Base-by-base conservation (phyloP, 1,140 invertebrate genomes). In the Camponotus floridanus region DNA sequence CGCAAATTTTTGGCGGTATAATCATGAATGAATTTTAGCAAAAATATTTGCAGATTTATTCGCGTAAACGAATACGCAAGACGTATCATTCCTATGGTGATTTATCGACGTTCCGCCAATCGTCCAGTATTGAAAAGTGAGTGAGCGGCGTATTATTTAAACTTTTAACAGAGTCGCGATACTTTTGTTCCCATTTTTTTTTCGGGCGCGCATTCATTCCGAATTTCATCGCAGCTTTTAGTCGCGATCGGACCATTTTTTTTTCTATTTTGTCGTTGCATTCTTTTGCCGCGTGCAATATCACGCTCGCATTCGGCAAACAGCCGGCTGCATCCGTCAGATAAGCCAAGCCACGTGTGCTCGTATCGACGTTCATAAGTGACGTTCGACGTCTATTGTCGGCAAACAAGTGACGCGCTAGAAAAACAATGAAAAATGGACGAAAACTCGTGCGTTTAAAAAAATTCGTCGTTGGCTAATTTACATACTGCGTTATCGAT, bases 301-400 rank as follows among this genome's bases (percentile, higher is more conserved):
- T 83, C 79, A 62, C 55, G 79, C 68, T 74, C 55, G 68, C 48
- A 74, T 73, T 83, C 68, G 36, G 48, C 64, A 36, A 70, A 80
- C 48, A 36, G 64, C 45, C 64, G 79, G 39, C 79, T 73, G 79
- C 67, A 61, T 73, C 79, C 68, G 79, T 83, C 79, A 62, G 79
- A 83, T 83, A 83, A 83, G 68, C 79, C 67, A 83, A 83, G 55
- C 79, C 55, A 61, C 79, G 79, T 83, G 39, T 61, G 36, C 39
- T 59, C 79, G 79, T 74, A 83, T 83, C 68, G 68, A 73, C 68
- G 42, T 73, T 73, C 68, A 55, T 83, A 83, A 83, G 79, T 81
- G 79, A 81, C 79, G 65, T 26, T 48, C 65, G 68, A 73, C 68
- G 79, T 83, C 68, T 61, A 81, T 61, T 68, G 68, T 45, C n/a